These are phyloP conservation scores for Thecocarcelia acutangulata DNA, from an alignment of 2,888 invertebrate genomes.

Conservation along the genomic window DNA sequence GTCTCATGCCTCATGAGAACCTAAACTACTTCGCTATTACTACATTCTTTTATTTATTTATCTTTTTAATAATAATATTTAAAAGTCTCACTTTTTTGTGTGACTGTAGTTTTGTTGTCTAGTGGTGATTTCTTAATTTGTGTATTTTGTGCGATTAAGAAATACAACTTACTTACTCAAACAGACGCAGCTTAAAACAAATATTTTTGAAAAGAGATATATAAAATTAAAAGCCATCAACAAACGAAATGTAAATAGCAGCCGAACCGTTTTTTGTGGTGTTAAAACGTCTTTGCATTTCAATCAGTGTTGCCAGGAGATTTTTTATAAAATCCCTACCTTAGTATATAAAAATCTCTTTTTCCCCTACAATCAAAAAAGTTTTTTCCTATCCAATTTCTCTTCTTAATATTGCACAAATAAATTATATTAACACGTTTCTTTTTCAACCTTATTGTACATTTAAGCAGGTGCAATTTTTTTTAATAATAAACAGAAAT, in stretches of 20 bases:
- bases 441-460: no score
- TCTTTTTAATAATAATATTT: not conserved
- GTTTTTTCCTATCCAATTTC: no score
- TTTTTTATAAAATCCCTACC: no score
- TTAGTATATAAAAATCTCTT: no score
- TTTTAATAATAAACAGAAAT: no score
- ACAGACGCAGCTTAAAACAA: constrained; percentile 9
- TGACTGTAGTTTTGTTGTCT: constrained; percentile 4
- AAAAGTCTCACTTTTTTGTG: constrained; percentile 13
- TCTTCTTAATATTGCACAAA: no score
- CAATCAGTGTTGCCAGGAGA: no score
- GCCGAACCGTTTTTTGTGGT: not conserved
- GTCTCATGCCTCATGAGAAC: not conserved
- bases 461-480: no score
- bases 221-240: constrained; percentile 9
- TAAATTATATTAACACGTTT: no score
- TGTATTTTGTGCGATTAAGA: constrained; percentile 31
- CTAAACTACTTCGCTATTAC: no score
- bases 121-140: constrained; percentile 37
- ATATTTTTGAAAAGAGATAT: constrained; percentile 15
- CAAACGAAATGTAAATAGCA: not conserved
- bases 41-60: not conserved
- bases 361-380: no score
- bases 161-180: constrained; percentile 4
- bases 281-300: not conserved